Base-by-base conservation (phyloP, 1,140 invertebrate genomes). In the Megathymus violae region DNA sequence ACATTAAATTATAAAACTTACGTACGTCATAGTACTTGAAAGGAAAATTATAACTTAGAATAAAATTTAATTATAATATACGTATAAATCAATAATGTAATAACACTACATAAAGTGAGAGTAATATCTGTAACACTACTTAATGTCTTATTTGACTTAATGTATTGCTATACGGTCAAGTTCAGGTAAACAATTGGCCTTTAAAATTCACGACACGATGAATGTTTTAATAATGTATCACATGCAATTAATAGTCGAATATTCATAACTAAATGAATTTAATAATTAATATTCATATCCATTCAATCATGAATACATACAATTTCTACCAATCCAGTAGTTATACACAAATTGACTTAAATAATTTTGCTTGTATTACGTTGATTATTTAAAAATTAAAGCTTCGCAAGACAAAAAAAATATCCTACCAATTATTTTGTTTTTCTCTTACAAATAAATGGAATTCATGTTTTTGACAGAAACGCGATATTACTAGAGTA, bases 101-200 rank as follows among this genome's bases (percentile, higher is more conserved):
- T 31, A 31, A 31, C 27, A 31, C 27, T n/a, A n/a, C n/a, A n/a
- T 31, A 31, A 31, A 31, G 27, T 31, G 27, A 31, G 27, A 11
- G 22, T 2, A 46, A 46, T 10, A 17, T 19, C 10, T 46, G 17
- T 11, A 22, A 22, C 43, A 46, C 10, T 15, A 46, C 9, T 31
- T 22, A 22, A 31, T 46, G 17, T 46, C 43, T 46, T 46, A 46
- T 43, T 43, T 43, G 3, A 25, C 22, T 25, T 25, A 25, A 25
- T 25, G 16, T 43, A 43, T 46, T 46, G 43, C 50, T 52, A 31
- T 52, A 22, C 17, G 34, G 7, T 40, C 16, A 22, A 11, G 16
- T 52, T 52, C 36, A 52, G 34, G 50, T 52, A 52, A 52, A 52
- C 11, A 10, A 22, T 46, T 22, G 16, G 25, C 50, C 50, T 52